Base-by-base conservation (phyloP, 2,797 vertebrate genomes). In the Ciconia nigra region DNA sequence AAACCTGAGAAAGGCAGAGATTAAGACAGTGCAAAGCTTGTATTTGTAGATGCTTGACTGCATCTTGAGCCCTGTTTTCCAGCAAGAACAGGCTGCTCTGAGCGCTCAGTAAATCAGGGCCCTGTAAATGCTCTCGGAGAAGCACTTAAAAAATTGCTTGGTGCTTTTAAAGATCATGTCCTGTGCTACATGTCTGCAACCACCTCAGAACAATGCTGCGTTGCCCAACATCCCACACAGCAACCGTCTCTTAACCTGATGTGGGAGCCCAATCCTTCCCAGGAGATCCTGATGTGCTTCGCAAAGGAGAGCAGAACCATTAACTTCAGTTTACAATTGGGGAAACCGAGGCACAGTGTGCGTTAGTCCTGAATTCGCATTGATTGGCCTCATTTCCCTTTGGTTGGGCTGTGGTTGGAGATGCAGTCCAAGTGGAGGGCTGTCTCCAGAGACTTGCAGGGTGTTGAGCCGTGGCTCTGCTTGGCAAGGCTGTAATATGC, bases 41-140 rank as follows among this genome's bases (percentile, higher is more conserved):
- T 77, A 14, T 81, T 80, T 62, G 69, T 49, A 37, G 77, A 73
- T 66, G 80, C 87, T 83, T 54, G 71, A 37, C 76, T 90, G 67
- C 94, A 31, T 13, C 44, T 61, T 10, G 8, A 93, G 77, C 29
- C 24, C 80, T 62, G 77, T 65, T 95, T 77, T 62, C 76, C 80
- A 55, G 67, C 8, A 31, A 41, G 91, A 92, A 58, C 69, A 70
- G 76, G 71, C 86, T 87, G 90, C 94, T 93, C 74, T 28, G 79
- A 93, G 89, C 13, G 4, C 93, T 78, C 81, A n/a, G 61, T 92
- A 96, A 96, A 81, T 90, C 93, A 93, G 63, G 47, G 62, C 87
- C 83, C 77, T 69, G 72, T 66, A 86, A 95, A 93, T 70, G 73
- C 79, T 76, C 90, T 90, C 39, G 10, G 57, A 74, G 69, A 89